Evolutionary conservation across 2,888 invertebrate species (phyloP), one percentile per base, ranked within the genome.

Genomic region (Chrysopilus asiliformis): DNA sequence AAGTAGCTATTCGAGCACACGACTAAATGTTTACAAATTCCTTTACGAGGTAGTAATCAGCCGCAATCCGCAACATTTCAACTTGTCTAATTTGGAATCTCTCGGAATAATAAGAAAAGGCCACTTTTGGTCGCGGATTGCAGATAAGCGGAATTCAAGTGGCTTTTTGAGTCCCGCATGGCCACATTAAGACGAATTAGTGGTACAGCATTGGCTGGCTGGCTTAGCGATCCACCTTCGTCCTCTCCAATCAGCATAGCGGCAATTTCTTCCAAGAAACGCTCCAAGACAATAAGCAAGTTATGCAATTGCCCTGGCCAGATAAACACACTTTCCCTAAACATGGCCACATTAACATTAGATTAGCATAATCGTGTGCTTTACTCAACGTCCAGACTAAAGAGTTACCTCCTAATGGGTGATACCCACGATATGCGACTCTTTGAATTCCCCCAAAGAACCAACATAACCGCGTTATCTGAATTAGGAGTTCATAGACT

Each of bases 261-360:
- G n/a, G n/a, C n/a, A n/a, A n/a, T n/a, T n/a, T n/a, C n/a, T n/a
- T 32, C 40, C 34, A 37, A 34, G 41, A 41, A 34, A 34, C 28
- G 33, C 24, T 39, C 29, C 33, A 32, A 39, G 36, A 36, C 41
- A 38, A 41, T 41, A 39, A 41, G 29, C 32, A 28, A 33, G 41
- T 41, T 41, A 41, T 41, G 41, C 41, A 41, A 41, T 41, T 38
- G 38, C 34, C 32, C 39, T 32, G 16, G 29, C 29, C 30, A 39
- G 41, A 41, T 41, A 39, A 34, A 41, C 38, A 41, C 41, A 41
- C 41, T 41, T 41, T 41, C 41, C 41, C 41, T 41, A 41, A 38
- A 41, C 41, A 41, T 39, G 41, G 41, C 41, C 26, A 27, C 39
- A 41, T 41, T 41, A 39, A 34, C 41, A 41, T 41, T 36, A 32